Conservation (phyloP, 2,888 invertebrate species). For the Aquatica leii region DNA sequence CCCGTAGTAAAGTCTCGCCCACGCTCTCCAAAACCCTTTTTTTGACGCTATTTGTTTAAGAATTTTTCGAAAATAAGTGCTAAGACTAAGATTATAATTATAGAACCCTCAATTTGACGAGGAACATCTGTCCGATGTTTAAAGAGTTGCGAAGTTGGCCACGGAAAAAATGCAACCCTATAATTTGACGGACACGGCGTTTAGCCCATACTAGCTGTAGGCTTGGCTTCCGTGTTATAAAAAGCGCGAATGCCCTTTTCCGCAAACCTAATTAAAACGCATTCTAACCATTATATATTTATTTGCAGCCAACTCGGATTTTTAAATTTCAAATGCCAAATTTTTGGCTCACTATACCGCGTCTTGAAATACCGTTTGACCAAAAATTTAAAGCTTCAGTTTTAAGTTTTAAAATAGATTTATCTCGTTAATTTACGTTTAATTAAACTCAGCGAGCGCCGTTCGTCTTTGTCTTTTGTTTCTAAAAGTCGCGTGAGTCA, state of each 20-base stretch:
- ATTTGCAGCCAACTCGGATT: constrained; percentile 46
- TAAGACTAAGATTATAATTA: neutral
- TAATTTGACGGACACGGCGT: constrained; percentile 5
- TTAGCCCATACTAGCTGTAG: too few relatives aligned
- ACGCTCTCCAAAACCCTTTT: too few relatives aligned
- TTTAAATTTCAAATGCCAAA: constrained; percentile 61
- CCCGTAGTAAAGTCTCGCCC: too few relatives aligned
- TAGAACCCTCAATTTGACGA: constrained; percentile 6
- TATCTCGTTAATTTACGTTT: constrained; percentile 41
- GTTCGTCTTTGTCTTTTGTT: constrained; percentile 4
- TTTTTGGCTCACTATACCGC: constrained; percentile 56
- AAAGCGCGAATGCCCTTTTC: constrained; percentile 23
- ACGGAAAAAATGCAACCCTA: neutral
- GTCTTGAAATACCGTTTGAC: constrained; percentile 56
- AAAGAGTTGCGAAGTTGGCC: neutral
- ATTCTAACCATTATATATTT: constrained; percentile 40
- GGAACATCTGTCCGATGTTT: constrained; percentile 3
- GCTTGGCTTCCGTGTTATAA: constrained; percentile 9
- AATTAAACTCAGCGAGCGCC: constrained; percentile 20
- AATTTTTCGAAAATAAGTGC: too few relatives aligned
- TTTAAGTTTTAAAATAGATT: constrained; percentile 53
- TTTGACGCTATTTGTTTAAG: too few relatives aligned
- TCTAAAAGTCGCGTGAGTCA: constrained; percentile 21
- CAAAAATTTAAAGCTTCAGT: constrained; percentile 54
- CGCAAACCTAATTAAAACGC: constrained; percentile 33